Percentiles rank a stretch among this genome's conserved stretches.
Evolutionary conservation across 2,888 invertebrate species (phyloP).

Genomic region (Acrobasis repandana): DNA sequence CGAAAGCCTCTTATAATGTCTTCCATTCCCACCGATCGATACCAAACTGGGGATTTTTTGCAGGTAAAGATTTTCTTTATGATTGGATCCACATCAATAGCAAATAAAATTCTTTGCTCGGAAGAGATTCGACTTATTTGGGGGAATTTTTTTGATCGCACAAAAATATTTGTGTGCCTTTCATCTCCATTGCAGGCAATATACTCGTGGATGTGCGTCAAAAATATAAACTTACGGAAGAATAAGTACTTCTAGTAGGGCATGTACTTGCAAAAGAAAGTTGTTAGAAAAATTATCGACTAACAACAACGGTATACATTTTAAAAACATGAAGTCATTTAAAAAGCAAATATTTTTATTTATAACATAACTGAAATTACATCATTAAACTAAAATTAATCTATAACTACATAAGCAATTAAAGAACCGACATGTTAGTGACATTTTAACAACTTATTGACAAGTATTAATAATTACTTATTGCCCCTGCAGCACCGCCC

Average conservation of each 20-base stretch:
- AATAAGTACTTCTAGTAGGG: not conserved
- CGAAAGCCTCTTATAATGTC: not conserved
- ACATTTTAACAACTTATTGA: too few relatives aligned
- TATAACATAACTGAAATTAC: too few relatives aligned
- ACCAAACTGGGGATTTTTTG: not conserved
- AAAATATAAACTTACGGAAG: not conserved
- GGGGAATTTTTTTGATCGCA: not conserved
- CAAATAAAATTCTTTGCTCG: constrained; percentile 6
- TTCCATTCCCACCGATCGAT: not conserved
- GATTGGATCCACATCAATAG: constrained; percentile 14
- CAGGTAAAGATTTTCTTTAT: constrained; percentile 3
- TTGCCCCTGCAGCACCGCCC: too few relatives aligned
- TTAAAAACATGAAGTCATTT: too few relatives aligned
- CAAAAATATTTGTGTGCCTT: constrained; percentile 11
- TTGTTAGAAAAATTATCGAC: too few relatives aligned
- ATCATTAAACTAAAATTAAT: too few relatives aligned
- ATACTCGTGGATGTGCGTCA: not conserved
- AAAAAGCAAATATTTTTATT: too few relatives aligned
- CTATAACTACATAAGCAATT: too few relatives aligned
- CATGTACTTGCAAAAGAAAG: too few relatives aligned
- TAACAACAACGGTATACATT: too few relatives aligned
- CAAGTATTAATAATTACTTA: too few relatives aligned
- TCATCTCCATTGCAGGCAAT: constrained; percentile 2
- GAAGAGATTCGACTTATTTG: not conserved
- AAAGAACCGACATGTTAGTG: too few relatives aligned